phyloP scores from a whole-genome alignment of 1,140 invertebrate genomes.

The Lepidostoma basale region DNA sequence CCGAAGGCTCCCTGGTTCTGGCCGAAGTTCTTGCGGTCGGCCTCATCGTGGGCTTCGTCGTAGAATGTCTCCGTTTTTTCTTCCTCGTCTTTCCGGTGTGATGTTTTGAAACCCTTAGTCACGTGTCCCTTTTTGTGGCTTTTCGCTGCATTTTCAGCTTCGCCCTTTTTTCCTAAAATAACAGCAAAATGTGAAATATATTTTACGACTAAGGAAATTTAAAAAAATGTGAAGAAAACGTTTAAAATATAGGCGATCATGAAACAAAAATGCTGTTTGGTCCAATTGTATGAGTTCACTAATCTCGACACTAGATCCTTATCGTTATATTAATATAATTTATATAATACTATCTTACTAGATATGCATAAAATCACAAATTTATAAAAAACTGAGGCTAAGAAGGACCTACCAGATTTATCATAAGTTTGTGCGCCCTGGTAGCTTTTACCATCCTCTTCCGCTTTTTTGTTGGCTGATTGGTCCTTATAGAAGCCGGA shows the following conservation, averaged over 20 bases:
- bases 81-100: conserved; percentile 70
- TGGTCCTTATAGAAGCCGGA: conserved; percentile 63
- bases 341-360: no score
- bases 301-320: no score
- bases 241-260: no score
- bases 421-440: conserved; percentile 62
- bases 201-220: background rate
- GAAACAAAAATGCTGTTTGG: no score
- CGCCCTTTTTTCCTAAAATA: conserved; percentile 54
- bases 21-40: conserved; percentile 61
- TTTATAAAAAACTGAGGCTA: no score
- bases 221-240: background rate
- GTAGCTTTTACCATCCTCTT: conserved; percentile 63
- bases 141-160: conserved; percentile 59
- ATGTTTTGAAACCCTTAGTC: conserved; percentile 68
- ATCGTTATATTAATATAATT: no score
- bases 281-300: no score
- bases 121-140: conserved; percentile 71
- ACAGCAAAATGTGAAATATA: background rate
- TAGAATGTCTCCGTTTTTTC: conserved; percentile 70
- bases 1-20: conserved; percentile 62
- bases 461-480: conserved; percentile 62
- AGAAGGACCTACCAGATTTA: conserved; percentile 61
- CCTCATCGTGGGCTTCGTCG: conserved; percentile 70
- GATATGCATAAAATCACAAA: no score